A percentile compares a stretch with the other conserved stretches of the same genome.
These are phyloP conservation scores for Temnothorax rugatulus DNA, from an alignment of 2,888 invertebrate species.

Conservation along the genomic window DNA sequence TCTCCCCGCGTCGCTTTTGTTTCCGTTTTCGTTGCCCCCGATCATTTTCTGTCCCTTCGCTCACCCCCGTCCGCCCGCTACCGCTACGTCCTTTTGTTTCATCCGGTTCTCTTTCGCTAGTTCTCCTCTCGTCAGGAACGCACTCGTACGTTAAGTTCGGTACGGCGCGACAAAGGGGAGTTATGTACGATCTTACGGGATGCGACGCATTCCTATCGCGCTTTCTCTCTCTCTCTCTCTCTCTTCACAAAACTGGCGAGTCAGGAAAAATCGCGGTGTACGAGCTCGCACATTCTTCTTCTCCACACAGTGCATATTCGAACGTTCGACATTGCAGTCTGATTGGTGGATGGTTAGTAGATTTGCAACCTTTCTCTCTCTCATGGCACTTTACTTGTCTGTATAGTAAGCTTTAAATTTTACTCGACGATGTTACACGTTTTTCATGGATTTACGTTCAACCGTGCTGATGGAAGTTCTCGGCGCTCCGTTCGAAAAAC, in stretches of 20 bases:
- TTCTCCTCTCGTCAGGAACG: conserved; percentile 53
- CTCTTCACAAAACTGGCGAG: conserved; percentile 9
- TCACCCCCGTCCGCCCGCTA: conserved; percentile 31
- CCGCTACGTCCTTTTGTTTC: conserved; percentile 68
- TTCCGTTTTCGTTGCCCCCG: conserved; percentile 79
- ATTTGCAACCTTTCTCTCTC: conserved; percentile 12
- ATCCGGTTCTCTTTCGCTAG: conserved; percentile 70
- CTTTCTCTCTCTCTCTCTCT: neutral
- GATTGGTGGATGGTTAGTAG: conserved; percentile 29
- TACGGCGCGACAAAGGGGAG: conserved; percentile 42
- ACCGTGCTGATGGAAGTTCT: conserved; percentile 48
- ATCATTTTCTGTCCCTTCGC: conserved; percentile 74
- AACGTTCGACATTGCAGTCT: conserved; percentile 29
- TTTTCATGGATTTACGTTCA: conserved; percentile 45
- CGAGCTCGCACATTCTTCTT: conserved; percentile 27
- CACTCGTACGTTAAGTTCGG: conserved; percentile 59
- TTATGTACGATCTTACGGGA: conserved; percentile 53
- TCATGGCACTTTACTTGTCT: conserved; percentile 6
- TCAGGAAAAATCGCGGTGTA: conserved; percentile 31
- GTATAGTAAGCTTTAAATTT: conserved; percentile 22
- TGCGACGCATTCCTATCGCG: conserved; percentile 13
- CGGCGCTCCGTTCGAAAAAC: conserved; percentile 48
- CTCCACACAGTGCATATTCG: conserved; percentile 3
- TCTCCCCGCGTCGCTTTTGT: conserved; percentile 82
- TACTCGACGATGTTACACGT: conserved; percentile 26